Conservation (phyloP, 2,113 vertebrate genomes). For the Sigmodon hispidus region DNA sequence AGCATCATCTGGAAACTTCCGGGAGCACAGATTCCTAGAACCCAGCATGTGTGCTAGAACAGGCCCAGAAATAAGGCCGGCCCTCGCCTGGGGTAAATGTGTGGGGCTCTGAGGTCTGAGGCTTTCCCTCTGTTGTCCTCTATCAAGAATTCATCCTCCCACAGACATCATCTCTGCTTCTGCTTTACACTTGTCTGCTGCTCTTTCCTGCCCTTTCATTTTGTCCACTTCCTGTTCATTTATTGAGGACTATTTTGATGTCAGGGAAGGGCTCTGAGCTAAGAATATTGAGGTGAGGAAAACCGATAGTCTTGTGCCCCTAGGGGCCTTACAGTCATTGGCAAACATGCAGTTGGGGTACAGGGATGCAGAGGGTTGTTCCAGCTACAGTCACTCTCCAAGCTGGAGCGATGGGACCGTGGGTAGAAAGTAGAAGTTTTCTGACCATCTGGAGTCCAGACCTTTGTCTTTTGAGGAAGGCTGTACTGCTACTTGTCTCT, state of each 20-base stretch:
- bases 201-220: neutral
- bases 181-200: neutral
- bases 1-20: neutral
- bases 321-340: neutral
- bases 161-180: neutral
- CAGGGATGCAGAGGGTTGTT: no score
- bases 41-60: neutral
- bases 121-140: neutral
- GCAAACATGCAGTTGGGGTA: neutral
- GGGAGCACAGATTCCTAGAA: neutral
- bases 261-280: neutral
- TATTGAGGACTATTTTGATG: neutral
- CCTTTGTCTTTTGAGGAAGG: constrained; percentile 15
- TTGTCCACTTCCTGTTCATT: neutral
- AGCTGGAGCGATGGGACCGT: neutral
- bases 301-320: constrained; percentile 21
- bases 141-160: no score
- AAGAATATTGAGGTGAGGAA: constrained; percentile 19
- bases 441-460: neutral
- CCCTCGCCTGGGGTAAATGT: neutral
- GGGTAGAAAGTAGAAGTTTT: neutral
- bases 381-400: neutral
- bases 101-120: neutral
- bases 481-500: neutral
- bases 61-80: neutral